Base-by-base conservation (phyloP, 2,113 vertebrate genomes). In the Rousettus leschenaultii region DNA sequence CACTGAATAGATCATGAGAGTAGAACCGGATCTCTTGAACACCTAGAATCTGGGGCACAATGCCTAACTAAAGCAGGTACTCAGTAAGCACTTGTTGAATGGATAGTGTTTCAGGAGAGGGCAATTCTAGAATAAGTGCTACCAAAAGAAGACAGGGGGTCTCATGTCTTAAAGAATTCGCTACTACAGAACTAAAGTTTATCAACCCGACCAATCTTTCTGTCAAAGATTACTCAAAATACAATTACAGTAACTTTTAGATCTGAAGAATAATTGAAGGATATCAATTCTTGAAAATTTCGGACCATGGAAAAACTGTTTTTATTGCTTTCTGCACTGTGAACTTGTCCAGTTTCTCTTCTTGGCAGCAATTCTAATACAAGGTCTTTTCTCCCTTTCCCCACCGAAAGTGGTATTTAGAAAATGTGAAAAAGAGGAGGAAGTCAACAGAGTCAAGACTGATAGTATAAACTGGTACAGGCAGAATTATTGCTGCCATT, bases 281-380 rank as follows among this genome's bases (percentile, higher is more conserved):
- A 61, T 88, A 91, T 94, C 65, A 91, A 45, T 45, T n/a, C 18
- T 78, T 90, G 28, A 84, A 95, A 90, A 92, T 79, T 87, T 28
- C 33, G 87, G 55, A 65, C 40, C 74, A 89, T 1, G 38, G 80
- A 89, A 93, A 94, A 80, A 63, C 15, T 43, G 45, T 66, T 94
- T 86, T 43, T 82, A 51, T 10, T 85, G 66, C 24, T 82, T 89
- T 85, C 61, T 48, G 21, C 5, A 38, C 53, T 59, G 33, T 94
- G 71, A 92, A 28, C 48, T 75, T 38, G 78, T 94, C 43, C 93
- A 63, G 61, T 85, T 95, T 86, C n/a, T 96, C 73, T 77, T 87
- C 45, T 89, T 93, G 51, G 71, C 24, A 96, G 40, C 35, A 89
- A 83, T 84, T 94, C 75, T 93, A 86, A 96, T 73, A 85, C 10